Conservation (phyloP, 1,140 invertebrate species). For the Panagrolaimus sp. region DNA sequence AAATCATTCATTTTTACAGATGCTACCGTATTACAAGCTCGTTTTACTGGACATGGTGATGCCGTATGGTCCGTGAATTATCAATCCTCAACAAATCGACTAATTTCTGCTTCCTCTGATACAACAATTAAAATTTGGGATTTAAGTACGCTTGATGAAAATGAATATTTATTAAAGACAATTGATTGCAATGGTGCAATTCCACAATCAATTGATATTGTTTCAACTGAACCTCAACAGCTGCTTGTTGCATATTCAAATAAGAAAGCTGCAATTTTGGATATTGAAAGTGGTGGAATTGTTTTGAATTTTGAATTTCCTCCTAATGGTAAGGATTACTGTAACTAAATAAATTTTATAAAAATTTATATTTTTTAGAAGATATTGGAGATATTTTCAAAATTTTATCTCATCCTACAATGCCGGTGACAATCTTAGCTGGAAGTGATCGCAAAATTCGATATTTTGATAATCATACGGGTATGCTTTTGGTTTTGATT, state of each 20-base stretch:
- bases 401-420: constrained; percentile 86
- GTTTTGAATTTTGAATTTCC: constrained; percentile 70
- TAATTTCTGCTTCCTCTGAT: constrained; percentile 88
- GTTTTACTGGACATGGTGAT: constrained; percentile 72
- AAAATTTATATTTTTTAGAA: constrained; percentile 18
- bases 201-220: constrained; percentile 91
- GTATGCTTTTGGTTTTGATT: constrained; percentile 60
- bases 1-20: constrained; percentile 18
- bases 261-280: constrained; percentile 62
- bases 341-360: constrained; percentile 12
- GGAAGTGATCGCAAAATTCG: constrained; percentile 95
- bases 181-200: constrained; percentile 72
- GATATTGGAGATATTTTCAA: constrained; percentile 48
- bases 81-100: constrained; percentile 71
- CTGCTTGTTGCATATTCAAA: constrained; percentile 83
- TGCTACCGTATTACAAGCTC: constrained; percentile 28
- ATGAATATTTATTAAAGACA: constrained; percentile 66
- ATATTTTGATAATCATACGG: constrained; percentile 93
- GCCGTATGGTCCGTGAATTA: constrained; percentile 90
- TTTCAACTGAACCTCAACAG: constrained; percentile 80
- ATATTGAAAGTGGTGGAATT: constrained; percentile 79
- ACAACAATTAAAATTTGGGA: constrained; percentile 67
- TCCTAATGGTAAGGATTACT: constrained; percentile 18
- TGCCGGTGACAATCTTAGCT: constrained; percentile 88
- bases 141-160: constrained; percentile 24